Conservation (phyloP, 2,113 vertebrate genomes). For the Plotosus lineatus region DNA sequence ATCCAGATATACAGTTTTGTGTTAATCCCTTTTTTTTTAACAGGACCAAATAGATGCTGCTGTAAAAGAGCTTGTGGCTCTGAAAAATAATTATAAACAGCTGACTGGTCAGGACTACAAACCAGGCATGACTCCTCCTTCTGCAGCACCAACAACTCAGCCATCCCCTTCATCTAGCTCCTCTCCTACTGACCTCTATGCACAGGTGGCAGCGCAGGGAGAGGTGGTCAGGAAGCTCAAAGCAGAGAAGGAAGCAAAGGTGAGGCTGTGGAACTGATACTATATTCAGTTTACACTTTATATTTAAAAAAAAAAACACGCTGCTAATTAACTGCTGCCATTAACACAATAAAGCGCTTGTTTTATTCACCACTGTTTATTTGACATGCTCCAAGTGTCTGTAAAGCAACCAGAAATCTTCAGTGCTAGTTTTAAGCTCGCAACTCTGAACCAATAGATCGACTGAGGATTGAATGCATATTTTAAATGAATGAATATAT, state of each 20-base stretch:
- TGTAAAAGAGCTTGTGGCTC: conserved; percentile 77
- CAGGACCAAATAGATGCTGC: conserved; percentile 52
- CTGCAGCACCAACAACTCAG: conserved; percentile 32
- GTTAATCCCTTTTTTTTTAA: conserved; percentile 25
- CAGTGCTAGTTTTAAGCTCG: neutral
- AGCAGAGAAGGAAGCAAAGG: conserved; percentile 72
- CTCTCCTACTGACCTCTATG: conserved; percentile 34
- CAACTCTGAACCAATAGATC: neutral
- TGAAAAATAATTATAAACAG: conserved; percentile 89
- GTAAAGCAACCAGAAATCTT: neutral
- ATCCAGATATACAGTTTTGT: neutral
- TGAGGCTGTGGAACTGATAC: conserved; percentile 41
- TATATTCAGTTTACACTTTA: neutral
- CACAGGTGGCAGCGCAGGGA: conserved; percentile 72
- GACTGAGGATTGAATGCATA: neutral
- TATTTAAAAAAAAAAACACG: no score
- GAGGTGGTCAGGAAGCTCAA: conserved; percentile 80
- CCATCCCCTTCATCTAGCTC: conserved; percentile 33
- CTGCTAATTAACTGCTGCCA: neutral
- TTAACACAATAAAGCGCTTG: neutral
- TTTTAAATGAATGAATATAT: neutral
- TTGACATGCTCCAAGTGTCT: neutral
- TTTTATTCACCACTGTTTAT: neutral
- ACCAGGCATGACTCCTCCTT: conserved; percentile 71
- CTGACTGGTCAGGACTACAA: conserved; percentile 88